phyloP scores from a whole-genome alignment of 2,888 invertebrate species.

The Tachina lurida region DNA sequence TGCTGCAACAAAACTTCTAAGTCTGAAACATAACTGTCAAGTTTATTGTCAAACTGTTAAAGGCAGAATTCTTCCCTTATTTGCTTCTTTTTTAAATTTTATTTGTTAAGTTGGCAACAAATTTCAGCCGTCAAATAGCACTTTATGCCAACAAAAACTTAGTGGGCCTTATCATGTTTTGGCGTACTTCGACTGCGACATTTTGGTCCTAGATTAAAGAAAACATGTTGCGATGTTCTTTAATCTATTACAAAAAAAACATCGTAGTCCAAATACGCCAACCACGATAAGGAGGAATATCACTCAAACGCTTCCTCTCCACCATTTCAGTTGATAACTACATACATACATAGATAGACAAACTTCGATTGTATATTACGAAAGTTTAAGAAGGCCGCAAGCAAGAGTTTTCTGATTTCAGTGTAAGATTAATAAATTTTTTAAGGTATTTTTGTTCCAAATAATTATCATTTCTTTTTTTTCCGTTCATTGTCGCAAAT shows the following conservation, averaged over 20 bases:
- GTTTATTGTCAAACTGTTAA: no score
- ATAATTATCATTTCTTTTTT: background rate
- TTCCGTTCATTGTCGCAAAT: background rate
- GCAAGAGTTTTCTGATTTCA: background rate
- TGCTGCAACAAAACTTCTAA: no score
- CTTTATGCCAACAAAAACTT: background rate
- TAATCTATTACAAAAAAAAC: no score
- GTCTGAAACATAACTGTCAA: no score
- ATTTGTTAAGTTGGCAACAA: background rate
- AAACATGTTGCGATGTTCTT: background rate
- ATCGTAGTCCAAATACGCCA: no score
- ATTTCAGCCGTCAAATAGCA: background rate
- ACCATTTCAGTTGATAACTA: background rate
- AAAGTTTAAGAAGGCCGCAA: constrained; percentile 1
- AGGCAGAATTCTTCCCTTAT: background rate
- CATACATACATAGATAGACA: no score
- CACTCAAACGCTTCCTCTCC: background rate
- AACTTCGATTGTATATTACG: constrained; percentile 5
- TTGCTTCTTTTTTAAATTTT: background rate
- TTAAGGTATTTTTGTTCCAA: constrained; percentile 9
- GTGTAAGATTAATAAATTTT: constrained; percentile 1
- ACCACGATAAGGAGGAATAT: background rate
- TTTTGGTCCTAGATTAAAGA: background rate
- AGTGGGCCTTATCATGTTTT: no score
- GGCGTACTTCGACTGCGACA: no score